Base-by-base conservation (phyloP, 2,888 invertebrate genomes). In the Empis livida region DNA sequence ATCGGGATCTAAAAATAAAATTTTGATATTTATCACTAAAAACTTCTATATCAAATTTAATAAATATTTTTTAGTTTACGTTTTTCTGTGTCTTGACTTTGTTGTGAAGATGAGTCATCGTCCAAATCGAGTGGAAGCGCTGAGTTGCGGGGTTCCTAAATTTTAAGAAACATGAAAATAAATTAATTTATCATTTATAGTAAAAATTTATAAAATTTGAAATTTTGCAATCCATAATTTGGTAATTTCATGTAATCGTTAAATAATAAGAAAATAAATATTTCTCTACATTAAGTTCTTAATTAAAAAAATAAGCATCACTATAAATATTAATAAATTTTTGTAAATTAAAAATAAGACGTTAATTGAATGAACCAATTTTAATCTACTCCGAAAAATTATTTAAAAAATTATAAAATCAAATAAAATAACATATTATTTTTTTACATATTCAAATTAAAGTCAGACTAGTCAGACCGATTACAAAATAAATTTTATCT, bases 91-190 rank as follows among this genome's bases (percentile, higher is more conserved):
- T 87, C 88, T 76, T 81, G 84, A 73, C 82, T 82, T 71, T 82
- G 79, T 67, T 86, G 78, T 55, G 88, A 86, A 63, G 84, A 80
- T 62, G 86, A 81, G 77, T 90, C 89, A 85, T 89, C 89, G 84
- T 88, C 89, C 79, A 84, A 78, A 75, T 87, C 87, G 81, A 87
- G 82, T 65, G 83, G 87, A 74, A 84, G 80, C 75, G 87, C 87
- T 64, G 88, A 87, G 70, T 82, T 83, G 79, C 88, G 88, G 74
- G 84, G 85, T 80, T 89, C 88, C 89, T 88, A 68, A 48, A 20
- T 27, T 27, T 27, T 27, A 6, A 5, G 23, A 27, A 3, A 20
- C 20, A 20, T 6, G 9, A 27, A 27, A 27, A 27, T 8, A 27
- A 27, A 8, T 4, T 8, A 27, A 6, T 27, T 27, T 8, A 27